Evolutionary conservation across 2,113 vertebrate genomes (phyloP), one percentile per base, ranked within the genome.

Genomic region (Ploceus nigricollis): DNA sequence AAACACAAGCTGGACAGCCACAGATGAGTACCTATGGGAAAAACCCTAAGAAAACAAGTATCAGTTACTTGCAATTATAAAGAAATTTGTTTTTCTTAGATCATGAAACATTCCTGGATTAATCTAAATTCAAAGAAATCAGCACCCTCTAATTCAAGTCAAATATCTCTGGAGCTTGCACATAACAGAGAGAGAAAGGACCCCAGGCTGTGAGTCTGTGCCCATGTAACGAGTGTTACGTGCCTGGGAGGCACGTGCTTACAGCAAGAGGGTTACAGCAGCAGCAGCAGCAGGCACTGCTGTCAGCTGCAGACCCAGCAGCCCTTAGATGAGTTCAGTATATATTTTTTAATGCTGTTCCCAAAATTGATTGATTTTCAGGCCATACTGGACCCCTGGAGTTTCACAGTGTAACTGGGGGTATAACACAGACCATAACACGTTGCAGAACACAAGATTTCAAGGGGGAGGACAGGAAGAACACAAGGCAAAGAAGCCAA

Each of bases 181-280:
- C 25, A 4, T 3, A 64, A n/a, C 28, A 77, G 57, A 12, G 45
- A 9, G 45, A 22, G 20, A 35, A 19, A 51, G n/a, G 35, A n/a
- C 22, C 7, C 37, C 33, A 9, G 15, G 40, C 3, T 35, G 47
- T 15, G 30, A 53, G 50, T 61, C 3, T 65, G 39, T 56, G 42
- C 37, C 10, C 0, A 8, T 22, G 54, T 11, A 45, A 39, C 0
- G 3, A 1, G 6, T n/a, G 13, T 19, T 39, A 30, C 0, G 1
- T 3, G 30, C 51, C 7, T 3, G 11, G 10, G 14, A 88, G 57
- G 33, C 48, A 10, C 15, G 2, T 11, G 7, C 8, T 47, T 22
- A 60, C 60, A 63, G 30, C 16, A n/a, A 42, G 19, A 33, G 50
- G 28, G 47, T 25, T 51, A 44, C 51, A 76, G 45, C 82, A 82